Base-by-base conservation (phyloP, 1,140 invertebrate species). In the Battus philenor region DNA sequence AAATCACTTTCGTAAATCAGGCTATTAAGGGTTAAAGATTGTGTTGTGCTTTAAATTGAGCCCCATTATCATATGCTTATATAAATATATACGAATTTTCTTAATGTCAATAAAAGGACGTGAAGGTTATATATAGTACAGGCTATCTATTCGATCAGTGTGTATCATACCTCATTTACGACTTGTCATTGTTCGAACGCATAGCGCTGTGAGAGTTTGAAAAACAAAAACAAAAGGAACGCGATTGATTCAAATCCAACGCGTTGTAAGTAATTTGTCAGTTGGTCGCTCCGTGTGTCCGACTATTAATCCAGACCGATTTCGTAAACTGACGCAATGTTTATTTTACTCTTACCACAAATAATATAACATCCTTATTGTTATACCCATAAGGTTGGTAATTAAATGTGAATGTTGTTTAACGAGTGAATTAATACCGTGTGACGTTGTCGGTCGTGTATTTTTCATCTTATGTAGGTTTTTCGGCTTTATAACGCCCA, bases 391-490 rank as follows among this genome's bases (percentile, higher is more conserved):
- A 54, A 43, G 24, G 13, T n/a, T 30, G 20, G n/a, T 43, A 11
- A 10, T 54, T 34, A 26, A 26, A n/a, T 22, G 3, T 5, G 1
- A 9, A 31, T 2, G 10, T 32, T 29, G 4, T 16, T 11, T 1
- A n/a, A n/a, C n/a, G n/a, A n/a, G 9, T 5, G 27, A 33, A 8
- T 13, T 8, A n/a, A 11, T 22, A 22, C 13, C 1, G 6, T 48
- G 13, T 16, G 36, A 33, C 33, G 44, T 50, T 55, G 53, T 55
- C 53, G 43, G 26, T 36, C 24, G 20, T 45, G 43, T 39, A 50
- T 55, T 55, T 55, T 50, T 55, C 47, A 55, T 48, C 31, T 32
- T 22, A 54, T 27, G 39, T 45, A 54, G 48, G 50, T 50, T 47
- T 55, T 55, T 55, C 17, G 36, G 39, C 43, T 55, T 55, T 55